Conservation (phyloP, 2,888 invertebrate species). For the Strigamia maritima region DNA sequence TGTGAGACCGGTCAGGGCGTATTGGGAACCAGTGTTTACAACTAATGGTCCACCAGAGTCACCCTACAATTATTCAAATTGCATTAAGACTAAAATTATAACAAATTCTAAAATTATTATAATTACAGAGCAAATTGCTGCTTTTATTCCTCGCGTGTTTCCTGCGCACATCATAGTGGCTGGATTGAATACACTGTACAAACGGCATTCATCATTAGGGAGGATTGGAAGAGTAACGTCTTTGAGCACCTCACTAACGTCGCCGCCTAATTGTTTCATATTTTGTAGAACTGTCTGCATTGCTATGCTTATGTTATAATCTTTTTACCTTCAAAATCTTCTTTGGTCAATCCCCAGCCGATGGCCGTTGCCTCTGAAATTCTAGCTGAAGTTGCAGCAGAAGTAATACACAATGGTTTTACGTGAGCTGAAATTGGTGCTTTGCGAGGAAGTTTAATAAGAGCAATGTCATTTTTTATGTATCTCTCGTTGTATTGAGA, state of each 20-base stretch:
- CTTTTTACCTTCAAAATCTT: neutral
- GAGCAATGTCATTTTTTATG: neutral
- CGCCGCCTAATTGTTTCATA: neutral
- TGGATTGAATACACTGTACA: neutral
- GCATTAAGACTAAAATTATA: too few species aligned
- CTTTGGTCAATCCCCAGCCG: neutral
- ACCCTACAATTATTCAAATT: neutral
- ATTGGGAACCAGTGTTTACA: neutral
- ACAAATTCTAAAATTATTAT: neutral
- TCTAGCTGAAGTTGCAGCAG: neutral
- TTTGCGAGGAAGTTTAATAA: neutral
- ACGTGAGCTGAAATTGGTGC: neutral
- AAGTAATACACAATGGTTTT: neutral
- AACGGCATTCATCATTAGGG: neutral
- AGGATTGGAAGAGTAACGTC: neutral
- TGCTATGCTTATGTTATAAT: neutral
- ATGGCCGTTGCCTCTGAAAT: neutral
- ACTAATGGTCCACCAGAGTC: constrained; percentile 11
- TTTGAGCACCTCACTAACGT: neutral
- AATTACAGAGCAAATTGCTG: neutral
- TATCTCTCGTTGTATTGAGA: neutral
- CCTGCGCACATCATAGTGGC: neutral
- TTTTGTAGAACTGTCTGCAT: neutral
- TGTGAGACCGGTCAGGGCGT: neutral
- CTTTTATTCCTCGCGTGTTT: neutral